Evolutionary conservation across 2,797 vertebrate genomes (phyloP).

Genomic region (Aeoliscus strigatus): DNA sequence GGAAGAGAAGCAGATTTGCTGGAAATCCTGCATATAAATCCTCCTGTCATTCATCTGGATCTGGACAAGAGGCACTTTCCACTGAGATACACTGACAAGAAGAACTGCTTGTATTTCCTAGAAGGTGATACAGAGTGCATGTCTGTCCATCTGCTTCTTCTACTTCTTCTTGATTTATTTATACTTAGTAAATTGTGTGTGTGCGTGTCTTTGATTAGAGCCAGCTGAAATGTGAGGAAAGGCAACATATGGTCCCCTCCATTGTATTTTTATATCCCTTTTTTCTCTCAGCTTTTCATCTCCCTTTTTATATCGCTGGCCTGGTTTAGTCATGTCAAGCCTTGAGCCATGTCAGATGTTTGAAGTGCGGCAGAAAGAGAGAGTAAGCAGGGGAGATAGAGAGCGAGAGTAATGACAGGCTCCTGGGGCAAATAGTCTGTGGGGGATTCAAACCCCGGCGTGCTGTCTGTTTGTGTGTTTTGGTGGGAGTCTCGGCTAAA

Average conservation of each 20-base stretch:
- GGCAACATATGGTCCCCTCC: slow-evolving; percentile 39
- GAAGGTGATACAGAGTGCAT: slow-evolving; percentile 21
- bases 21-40: background rate
- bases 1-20: slow-evolving; percentile 9
- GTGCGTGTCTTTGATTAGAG: slow-evolving; percentile 43
- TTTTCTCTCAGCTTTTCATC: slow-evolving; percentile 37
- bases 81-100: too few species aligned
- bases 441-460: slow-evolving; percentile 18
- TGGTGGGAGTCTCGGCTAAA: slow-evolving; percentile 17
- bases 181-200: too few species aligned
- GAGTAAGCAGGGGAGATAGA: slow-evolving; percentile 7
- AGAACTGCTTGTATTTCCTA: too few species aligned
- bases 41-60: too few species aligned
- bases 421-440: slow-evolving; percentile 26
- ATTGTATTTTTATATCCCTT: background rate
- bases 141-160: slow-evolving; percentile 9
- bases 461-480: slow-evolving; percentile 11
- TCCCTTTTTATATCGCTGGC: slow-evolving; percentile 22
- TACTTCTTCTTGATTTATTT: background rate
- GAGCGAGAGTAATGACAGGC: slow-evolving; percentile 24
- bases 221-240: slow-evolving; percentile 51
- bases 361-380: slow-evolving; percentile 13
- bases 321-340: slow-evolving; percentile 20
- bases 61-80: too few species aligned
- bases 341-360: slow-evolving; percentile 15